Percentiles rank a stretch among this genome's conserved stretches.
Evolutionary conservation across 2,797 vertebrate genomes (phyloP).

Genomic region (Anguilla megastoma): DNA sequence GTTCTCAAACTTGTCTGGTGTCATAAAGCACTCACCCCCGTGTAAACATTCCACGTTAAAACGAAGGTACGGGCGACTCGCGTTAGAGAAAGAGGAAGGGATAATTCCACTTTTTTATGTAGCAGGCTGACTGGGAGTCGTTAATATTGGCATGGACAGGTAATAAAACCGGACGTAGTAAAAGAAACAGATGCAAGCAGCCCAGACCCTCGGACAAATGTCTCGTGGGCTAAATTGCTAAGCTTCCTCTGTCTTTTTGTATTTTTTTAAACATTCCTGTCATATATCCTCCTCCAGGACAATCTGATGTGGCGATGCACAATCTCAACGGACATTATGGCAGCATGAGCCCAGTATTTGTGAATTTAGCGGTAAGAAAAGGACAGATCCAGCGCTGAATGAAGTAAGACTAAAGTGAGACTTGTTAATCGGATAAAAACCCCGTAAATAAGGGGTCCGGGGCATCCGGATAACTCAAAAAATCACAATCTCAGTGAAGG

Average conservation of each 20-base stretch:
- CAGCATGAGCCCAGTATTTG: neutral
- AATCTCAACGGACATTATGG: neutral
- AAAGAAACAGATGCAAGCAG: neutral
- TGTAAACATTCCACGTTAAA: constrained; percentile 56
- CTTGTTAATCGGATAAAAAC: neutral
- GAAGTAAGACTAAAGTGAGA: neutral
- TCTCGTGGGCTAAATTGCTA: neutral
- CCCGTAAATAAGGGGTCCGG: neutral
- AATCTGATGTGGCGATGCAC: neutral
- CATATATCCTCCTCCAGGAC: neutral
- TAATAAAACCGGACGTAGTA: constrained; percentile 15
- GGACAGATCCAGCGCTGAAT: neutral
- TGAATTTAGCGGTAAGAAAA: neutral
- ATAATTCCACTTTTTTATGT: constrained; percentile 49
- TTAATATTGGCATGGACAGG: constrained; percentile 23
- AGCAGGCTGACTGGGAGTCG: constrained; percentile 17
- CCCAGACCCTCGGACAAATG: neutral
- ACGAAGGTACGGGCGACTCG: constrained; percentile 44
- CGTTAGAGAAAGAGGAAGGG: constrained; percentile 36
- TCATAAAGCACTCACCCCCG: constrained; percentile 52
- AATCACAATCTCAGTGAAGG: neutral
- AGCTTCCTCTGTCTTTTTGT: neutral
- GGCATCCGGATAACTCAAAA: neutral
- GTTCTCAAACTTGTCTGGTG: constrained; percentile 23
- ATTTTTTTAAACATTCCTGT: neutral